phyloP scores from a whole-genome alignment of 2,888 invertebrate species.

The Limenitis camilla region DNA sequence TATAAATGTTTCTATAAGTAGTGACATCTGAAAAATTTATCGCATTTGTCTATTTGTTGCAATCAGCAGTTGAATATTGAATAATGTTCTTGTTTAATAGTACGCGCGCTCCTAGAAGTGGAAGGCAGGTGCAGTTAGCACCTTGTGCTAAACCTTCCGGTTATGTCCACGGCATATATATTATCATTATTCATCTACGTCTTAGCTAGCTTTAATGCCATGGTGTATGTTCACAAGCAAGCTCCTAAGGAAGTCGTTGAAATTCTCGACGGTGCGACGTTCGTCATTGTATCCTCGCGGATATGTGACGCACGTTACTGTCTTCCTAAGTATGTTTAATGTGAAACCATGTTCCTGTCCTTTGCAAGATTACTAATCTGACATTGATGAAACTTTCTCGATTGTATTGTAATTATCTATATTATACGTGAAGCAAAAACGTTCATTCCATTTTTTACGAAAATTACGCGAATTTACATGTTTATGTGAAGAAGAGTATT shows the following conservation, averaged over 20 bases:
- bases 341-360: too few relatives aligned
- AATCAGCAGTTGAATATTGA: neutral
- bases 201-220: constrained; percentile 13
- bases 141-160: constrained; percentile 61
- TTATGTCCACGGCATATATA: constrained; percentile 52
- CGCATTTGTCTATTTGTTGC: too few relatives aligned
- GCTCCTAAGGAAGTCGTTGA: constrained; percentile 42
- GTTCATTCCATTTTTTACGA: too few relatives aligned
- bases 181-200: constrained; percentile 35
- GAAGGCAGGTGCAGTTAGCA: constrained; percentile 57
- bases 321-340: neutral
- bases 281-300: constrained; percentile 23
- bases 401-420: too few relatives aligned
- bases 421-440: too few relatives aligned
- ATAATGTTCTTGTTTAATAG: constrained; percentile 10
- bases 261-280: constrained; percentile 35
- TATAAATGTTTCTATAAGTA: too few relatives aligned
- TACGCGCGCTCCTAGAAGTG: constrained; percentile 25
- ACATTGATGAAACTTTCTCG: too few relatives aligned
- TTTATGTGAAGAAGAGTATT: too few relatives aligned
- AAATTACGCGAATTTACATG: too few relatives aligned
- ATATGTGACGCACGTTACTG: constrained; percentile 13
- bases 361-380: too few relatives aligned
- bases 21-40: too few relatives aligned
- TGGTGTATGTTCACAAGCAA: neutral